Percentiles rank a stretch among this genome's conserved stretches.
Conservation (phyloP, 2,797 vertebrate genomes). For the Cygnus olor region DNA sequence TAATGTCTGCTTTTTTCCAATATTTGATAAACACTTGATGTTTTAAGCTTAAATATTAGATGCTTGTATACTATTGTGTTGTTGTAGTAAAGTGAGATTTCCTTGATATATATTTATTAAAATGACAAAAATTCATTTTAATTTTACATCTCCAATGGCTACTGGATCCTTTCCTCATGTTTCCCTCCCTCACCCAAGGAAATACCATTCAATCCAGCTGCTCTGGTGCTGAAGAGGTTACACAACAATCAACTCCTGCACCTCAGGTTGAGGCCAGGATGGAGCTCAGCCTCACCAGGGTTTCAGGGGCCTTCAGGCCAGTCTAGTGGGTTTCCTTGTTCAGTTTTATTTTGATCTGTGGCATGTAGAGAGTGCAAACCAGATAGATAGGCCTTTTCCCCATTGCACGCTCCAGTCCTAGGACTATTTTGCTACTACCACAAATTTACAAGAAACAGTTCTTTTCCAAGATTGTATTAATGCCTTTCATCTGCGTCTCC, state of each 20-base stretch:
- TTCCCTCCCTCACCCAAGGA: neutral
- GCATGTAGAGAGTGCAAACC: neutral
- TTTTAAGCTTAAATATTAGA: slow-evolving; percentile 81
- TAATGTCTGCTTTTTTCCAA: slow-evolving; percentile 79
- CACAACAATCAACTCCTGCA: neutral
- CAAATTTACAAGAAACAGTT: neutral
- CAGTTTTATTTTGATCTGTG: neutral
- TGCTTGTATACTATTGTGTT: slow-evolving; percentile 82
- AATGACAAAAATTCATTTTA: slow-evolving; percentile 78
- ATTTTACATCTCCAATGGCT: slow-evolving; percentile 67
- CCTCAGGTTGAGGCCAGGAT: neutral
- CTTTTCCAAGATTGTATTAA: neutral
- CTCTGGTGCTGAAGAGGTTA: neutral
- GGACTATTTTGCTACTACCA: neutral
- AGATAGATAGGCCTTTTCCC: neutral
- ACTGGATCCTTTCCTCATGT: neutral
- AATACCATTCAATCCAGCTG: neutral
- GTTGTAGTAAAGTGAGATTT: slow-evolving; percentile 85
- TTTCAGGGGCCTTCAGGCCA: neutral
- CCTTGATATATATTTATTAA: slow-evolving; percentile 86
- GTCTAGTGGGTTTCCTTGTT: neutral
- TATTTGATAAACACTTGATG: slow-evolving; percentile 81
- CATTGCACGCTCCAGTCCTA: neutral
- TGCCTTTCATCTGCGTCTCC: neutral
- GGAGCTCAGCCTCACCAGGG: neutral